Conservation (phyloP, 2,797 vertebrate species). For the Anguilla anguilla region DNA sequence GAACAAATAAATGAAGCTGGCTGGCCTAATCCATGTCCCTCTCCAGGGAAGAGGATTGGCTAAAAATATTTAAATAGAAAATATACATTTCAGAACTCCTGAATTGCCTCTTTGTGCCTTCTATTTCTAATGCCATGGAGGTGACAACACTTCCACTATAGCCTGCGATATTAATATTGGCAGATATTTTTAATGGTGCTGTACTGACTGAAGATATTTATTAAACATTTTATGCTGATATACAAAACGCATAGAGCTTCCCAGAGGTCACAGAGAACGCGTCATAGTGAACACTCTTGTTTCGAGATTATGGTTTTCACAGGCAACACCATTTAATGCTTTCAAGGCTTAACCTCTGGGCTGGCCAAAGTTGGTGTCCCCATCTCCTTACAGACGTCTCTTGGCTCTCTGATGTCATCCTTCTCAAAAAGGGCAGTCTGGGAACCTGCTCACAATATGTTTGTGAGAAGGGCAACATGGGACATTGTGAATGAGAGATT, state of each 20-base stretch:
- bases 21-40: neutral
- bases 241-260: neutral
- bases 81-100: neutral
- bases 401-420: constrained; percentile 6
- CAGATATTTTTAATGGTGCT: neutral
- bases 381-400: neutral
- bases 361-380: neutral
- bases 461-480: neutral
- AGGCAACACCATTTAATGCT: neutral
- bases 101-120: constrained; percentile 11
- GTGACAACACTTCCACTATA: neutral
- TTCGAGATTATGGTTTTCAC: neutral
- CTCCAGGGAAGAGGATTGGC: constrained; percentile 10
- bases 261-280: neutral
- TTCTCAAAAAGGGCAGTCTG: neutral
- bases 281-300: neutral
- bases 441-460: neutral
- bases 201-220: neutral
- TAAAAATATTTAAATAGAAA: constrained; percentile 9
- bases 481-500: neutral
- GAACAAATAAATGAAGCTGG: constrained; percentile 16
- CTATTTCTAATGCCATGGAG: neutral
- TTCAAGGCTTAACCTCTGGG: constrained; percentile 8
- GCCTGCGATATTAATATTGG: neutral
- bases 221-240: neutral